These are phyloP conservation scores for Kobus ellipsiprymnus DNA, from an alignment of 2,113 vertebrate genomes.

Conservation along the genomic window DNA sequence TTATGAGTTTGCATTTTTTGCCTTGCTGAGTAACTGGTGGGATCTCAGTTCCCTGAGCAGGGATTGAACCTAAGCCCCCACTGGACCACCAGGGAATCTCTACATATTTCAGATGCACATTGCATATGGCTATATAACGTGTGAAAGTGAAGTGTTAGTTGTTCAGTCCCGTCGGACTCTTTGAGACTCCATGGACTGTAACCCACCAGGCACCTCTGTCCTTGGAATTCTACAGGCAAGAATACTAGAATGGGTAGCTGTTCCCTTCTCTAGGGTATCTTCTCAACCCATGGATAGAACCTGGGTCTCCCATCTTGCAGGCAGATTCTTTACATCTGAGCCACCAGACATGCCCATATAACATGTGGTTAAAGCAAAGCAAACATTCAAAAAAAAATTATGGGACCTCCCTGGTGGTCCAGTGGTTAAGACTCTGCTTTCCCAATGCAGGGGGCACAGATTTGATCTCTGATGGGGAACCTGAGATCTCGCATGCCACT, in stretches of 20 bases:
- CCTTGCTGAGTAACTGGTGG: background rate
- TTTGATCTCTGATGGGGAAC: background rate
- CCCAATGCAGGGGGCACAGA: background rate
- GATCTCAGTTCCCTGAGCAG: background rate
- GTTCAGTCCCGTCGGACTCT: background rate
- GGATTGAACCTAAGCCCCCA: background rate
- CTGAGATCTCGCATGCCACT: background rate
- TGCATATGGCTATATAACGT: background rate
- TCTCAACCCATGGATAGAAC: background rate
- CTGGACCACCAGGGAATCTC: background rate
- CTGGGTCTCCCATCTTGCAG: background rate
- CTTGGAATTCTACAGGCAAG: background rate
- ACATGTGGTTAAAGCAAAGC: background rate
- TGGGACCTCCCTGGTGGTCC: background rate
- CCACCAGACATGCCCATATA: background rate
- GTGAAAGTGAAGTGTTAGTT: background rate
- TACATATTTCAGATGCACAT: background rate
- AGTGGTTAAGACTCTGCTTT: background rate
- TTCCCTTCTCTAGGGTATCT: background rate
- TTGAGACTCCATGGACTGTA: background rate
- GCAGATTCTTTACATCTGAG: background rate
- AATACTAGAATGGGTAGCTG: background rate
- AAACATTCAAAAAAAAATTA: background rate
- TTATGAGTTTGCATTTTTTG: background rate
- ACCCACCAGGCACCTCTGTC: background rate